Percentiles rank a stretch among this genome's conserved stretches.
These are phyloP conservation scores for Gymnothorax reevesii DNA, from an alignment of 2,797 vertebrate genomes.

Conservation along the genomic window DNA sequence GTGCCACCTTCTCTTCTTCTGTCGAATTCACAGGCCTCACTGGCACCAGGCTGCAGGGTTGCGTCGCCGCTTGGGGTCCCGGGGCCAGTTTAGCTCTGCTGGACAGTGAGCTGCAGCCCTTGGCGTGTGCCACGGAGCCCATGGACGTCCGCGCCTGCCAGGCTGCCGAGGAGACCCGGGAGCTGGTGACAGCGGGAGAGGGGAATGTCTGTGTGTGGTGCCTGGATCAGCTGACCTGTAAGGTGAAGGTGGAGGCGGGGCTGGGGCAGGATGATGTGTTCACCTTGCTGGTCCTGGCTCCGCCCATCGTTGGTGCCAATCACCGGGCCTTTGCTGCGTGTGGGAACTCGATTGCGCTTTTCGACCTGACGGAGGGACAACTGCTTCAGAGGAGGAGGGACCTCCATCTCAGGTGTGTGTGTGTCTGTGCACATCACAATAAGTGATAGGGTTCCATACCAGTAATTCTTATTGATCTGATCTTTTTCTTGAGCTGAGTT, in stretches of 20 bases:
- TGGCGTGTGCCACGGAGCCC: conserved; percentile 40
- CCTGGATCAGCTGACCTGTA: conserved; percentile 59
- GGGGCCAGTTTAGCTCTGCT: conserved; percentile 60
- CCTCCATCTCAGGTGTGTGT: conserved; percentile 63
- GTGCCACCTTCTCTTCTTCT: neutral
- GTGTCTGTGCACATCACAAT: no score
- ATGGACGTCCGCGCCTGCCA: conserved; percentile 61
- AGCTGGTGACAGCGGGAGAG: conserved; percentile 63
- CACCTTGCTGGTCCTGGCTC: conserved; percentile 58
- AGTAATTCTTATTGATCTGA: conserved; percentile 33
- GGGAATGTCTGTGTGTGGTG: conserved; percentile 72
- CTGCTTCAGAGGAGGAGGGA: conserved; percentile 58
- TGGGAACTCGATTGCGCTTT: conserved; percentile 46
- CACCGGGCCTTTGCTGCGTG: conserved; percentile 61
- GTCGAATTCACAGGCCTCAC: conserved; percentile 59
- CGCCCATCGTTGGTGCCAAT: conserved; percentile 19
- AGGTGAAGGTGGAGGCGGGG: conserved; percentile 48
- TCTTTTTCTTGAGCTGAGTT: neutral
- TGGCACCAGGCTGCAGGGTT: conserved; percentile 46
- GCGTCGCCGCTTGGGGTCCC: conserved; percentile 72
- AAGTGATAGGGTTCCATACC: no score
- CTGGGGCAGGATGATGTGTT: conserved; percentile 47
- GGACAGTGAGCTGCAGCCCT: conserved; percentile 46
- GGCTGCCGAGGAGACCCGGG: conserved; percentile 49
- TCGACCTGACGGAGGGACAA: conserved; percentile 60